Evolutionary conservation across 1,140 invertebrate genomes (phyloP).

Genomic region (Grapholita molesta): DNA sequence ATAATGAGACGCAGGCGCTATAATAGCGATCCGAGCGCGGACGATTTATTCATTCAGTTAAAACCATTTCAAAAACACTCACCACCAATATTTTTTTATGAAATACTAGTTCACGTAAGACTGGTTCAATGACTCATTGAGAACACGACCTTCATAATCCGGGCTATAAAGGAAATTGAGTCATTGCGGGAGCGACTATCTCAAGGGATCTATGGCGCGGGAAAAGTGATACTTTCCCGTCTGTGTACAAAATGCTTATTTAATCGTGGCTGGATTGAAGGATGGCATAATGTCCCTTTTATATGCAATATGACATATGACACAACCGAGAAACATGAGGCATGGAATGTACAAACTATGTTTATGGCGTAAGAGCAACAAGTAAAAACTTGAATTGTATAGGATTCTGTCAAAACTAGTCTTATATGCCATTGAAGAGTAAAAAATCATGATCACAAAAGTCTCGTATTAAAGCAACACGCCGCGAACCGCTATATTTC

Average conservation of each 20-base stretch:
- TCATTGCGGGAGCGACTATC: conserved; percentile 29
- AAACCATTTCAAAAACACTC: too few species aligned
- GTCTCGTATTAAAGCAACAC: background rate
- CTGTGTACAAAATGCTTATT: background rate
- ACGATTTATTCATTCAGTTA: too few species aligned
- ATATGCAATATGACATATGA: too few species aligned
- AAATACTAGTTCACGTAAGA: background rate
- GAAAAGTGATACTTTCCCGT: conserved; percentile 17
- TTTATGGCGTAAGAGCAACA: too few species aligned
- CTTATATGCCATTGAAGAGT: background rate
- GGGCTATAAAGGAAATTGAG: conserved; percentile 33
- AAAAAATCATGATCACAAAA: background rate
- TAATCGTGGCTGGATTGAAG: background rate
- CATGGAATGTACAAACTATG: too few species aligned
- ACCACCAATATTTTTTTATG: too few species aligned
- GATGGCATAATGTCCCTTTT: background rate
- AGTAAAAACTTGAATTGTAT: too few species aligned
- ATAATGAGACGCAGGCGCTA: too few species aligned
- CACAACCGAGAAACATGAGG: too few species aligned
- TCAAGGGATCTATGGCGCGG: conserved; percentile 19
- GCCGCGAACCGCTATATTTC: background rate
- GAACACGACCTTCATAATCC: conserved; percentile 19
- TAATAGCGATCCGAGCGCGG: too few species aligned
- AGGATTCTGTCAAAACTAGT: background rate
- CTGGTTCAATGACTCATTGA: background rate